These are phyloP conservation scores for Lasioglossum vierecki DNA, from an alignment of 2,888 invertebrate genomes.

Conservation along the genomic window DNA sequence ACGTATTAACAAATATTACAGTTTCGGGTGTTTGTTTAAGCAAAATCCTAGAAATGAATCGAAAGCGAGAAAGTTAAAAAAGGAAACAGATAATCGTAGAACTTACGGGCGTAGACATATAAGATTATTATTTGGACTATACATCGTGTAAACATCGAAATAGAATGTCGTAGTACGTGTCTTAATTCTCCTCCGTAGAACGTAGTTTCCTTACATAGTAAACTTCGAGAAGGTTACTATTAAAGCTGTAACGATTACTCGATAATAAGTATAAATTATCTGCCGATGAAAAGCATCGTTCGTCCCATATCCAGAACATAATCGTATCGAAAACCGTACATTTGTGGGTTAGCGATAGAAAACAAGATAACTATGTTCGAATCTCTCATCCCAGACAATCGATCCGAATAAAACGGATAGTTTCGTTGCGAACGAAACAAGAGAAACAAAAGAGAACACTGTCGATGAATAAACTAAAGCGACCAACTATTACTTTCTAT, in stretches of 20 bases:
- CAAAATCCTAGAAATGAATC: slow-evolving; percentile 54
- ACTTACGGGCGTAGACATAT: slow-evolving; percentile 47
- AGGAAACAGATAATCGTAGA: slow-evolving; percentile 47
- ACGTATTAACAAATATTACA: slow-evolving; percentile 61
- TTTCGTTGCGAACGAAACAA: slow-evolving; percentile 44
- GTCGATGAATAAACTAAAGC: slow-evolving; percentile 47
- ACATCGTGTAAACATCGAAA: slow-evolving; percentile 58
- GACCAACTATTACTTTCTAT: slow-evolving; percentile 49
- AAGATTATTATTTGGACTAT: slow-evolving; percentile 61
- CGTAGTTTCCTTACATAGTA: slow-evolving; percentile 47
- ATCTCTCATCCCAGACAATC: slow-evolving; percentile 27
- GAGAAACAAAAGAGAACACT: neutral
- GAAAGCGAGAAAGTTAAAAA: slow-evolving; percentile 38
- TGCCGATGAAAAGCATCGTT: slow-evolving; percentile 40
- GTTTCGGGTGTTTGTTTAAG: slow-evolving; percentile 40
- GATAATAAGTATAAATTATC: slow-evolving; percentile 45
- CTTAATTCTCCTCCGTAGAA: slow-evolving; percentile 52
- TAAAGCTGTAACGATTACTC: slow-evolving; percentile 47
- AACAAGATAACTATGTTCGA: slow-evolving; percentile 17
- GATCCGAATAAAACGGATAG: slow-evolving; percentile 36
- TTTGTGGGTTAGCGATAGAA: slow-evolving; percentile 32
- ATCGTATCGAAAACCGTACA: slow-evolving; percentile 37
- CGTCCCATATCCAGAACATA: slow-evolving; percentile 33
- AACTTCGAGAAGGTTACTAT: slow-evolving; percentile 45
- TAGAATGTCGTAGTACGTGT: slow-evolving; percentile 55